Base-by-base conservation (phyloP, 2,797 vertebrate genomes). In the Sternarchorhynchus goeldii region DNA sequence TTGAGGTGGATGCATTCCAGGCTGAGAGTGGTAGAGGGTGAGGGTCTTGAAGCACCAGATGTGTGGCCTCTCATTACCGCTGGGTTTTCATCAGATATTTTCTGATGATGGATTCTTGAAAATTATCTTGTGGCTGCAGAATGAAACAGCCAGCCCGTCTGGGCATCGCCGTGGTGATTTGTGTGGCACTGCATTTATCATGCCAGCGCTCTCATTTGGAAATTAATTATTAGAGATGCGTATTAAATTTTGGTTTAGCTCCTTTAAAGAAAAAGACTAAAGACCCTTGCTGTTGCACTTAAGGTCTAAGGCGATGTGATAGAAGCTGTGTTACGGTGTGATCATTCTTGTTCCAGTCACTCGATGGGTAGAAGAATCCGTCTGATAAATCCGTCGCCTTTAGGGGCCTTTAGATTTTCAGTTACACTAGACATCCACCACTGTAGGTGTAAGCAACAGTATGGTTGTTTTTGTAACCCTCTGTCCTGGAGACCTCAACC, bases 31-130 rank as follows among this genome's bases (percentile, higher is more conserved):
- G 31, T 20, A 8, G 55, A 79, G 63, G 72, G 45, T 58, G 50
- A 63, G 64, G 63, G 74, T 67, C 74, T 64, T 20, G 29, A 65
- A 60, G 34, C 25, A 18, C 50, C 34, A 55, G 36, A 67, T 29
- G 18, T 41, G 57, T 62, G 25, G 41, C 50, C 60, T 80, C 65
- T 86, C 81, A 81, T 83, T 83, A 77, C 68, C 32, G 34, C 36
- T 79, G 63, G 67, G 59, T 72, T 77, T 76, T 83, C 81, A 86
- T 86, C 77, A 74, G 67, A 82, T 81, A 81, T 75, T 59, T 32
- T 73, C 57, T 75, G 69, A 78, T 84, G 82, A 85, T 76, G 73
- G 57, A 83, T 84, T 73, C 75, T 64, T 76, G 79, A 73, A 84
- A 84, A 83, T 83, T 68, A 84, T 83, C 64, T 72, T 66, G 16